Percentiles rank a stretch among this genome's conserved stretches.
These are phyloP conservation scores for Chloroceryle aenea DNA, from an alignment of 2,113 vertebrate genomes.

Conservation along the genomic window DNA sequence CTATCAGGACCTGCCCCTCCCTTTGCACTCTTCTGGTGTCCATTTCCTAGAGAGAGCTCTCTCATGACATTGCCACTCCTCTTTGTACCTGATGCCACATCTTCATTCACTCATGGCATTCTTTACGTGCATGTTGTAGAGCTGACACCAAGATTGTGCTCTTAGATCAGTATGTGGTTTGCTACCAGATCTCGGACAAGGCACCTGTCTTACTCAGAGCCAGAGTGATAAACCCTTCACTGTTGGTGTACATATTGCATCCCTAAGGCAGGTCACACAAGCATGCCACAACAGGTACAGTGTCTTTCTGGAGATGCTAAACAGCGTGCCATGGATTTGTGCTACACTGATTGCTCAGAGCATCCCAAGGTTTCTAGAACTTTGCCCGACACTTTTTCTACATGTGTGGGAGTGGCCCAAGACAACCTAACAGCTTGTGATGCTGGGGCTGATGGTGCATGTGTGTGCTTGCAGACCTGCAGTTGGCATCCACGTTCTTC, in stretches of 20 bases:
- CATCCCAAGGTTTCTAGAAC: not conserved
- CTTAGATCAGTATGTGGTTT: not conserved
- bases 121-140: not conserved
- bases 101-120: not conserved
- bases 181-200: not conserved
- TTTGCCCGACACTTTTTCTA: not conserved
- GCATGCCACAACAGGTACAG: not conserved
- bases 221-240: not conserved
- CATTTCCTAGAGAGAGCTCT: not conserved
- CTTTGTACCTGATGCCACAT: not conserved
- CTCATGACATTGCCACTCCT: not conserved
- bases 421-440: not conserved
- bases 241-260: not conserved
- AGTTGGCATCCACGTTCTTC: not conserved
- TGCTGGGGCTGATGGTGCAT: not conserved
- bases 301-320: not conserved
- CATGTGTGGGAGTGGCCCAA: not conserved
- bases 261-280: not conserved
- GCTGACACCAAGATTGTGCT: not conserved
- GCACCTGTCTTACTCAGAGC: not conserved
- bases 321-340: not conserved
- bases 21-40: not conserved
- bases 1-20: not conserved
- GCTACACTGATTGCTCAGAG: not conserved
- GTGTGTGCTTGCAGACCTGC: rapidly evolving